Evolutionary conservation across 1,140 invertebrate species (phyloP), one percentile per base, ranked within the genome.

Genomic region (Sycobia sp.): DNA sequence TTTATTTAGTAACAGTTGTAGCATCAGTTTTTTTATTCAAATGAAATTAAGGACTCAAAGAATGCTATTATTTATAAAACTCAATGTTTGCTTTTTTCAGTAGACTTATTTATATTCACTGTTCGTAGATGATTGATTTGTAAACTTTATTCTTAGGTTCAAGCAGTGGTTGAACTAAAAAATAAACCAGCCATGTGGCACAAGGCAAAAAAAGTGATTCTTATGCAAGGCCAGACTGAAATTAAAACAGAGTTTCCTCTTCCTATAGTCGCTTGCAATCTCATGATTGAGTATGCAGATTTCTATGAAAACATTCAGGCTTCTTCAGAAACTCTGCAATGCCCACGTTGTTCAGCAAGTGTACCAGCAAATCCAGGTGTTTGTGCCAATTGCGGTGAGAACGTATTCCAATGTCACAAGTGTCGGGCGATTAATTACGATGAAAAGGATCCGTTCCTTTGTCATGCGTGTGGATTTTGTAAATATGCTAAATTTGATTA

Each of bases 401-500:
- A 99, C 79, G 97, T 98, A 0, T 99, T 96, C 79, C 97, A 99
- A 73, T 98, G 96, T 76, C 94, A 97, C 79, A 98, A 98, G 81
- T 98, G 95, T 83, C 89, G 94, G 14, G 94, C 96, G 0, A 99
- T 99, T 66, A 99, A 99, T 82, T 99, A 99, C 82, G 97, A 99
- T 78, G 96, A 99, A 78, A 97, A 98, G 77, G 97, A 99, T 85
- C 97, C 97, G 2, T 99, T 99, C 86, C 80, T 99, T 13, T 99
- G 97, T 77, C 97, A 98, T 81, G 92, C 95, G 9, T 99, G 97
- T 82, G 97, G 97, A 2, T 99, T 98, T 81, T 99, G 96, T 84
- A 99, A 99, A 82, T 99, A 99, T 82, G 97, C 96, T n/a, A 98
- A 98, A 80, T 98, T 99, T 79, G 97, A 99, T 82, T 96, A 93